These are phyloP conservation scores for Leptopilina drosophilae DNA, from an alignment of 2,888 invertebrate genomes.

Conservation along the genomic window DNA sequence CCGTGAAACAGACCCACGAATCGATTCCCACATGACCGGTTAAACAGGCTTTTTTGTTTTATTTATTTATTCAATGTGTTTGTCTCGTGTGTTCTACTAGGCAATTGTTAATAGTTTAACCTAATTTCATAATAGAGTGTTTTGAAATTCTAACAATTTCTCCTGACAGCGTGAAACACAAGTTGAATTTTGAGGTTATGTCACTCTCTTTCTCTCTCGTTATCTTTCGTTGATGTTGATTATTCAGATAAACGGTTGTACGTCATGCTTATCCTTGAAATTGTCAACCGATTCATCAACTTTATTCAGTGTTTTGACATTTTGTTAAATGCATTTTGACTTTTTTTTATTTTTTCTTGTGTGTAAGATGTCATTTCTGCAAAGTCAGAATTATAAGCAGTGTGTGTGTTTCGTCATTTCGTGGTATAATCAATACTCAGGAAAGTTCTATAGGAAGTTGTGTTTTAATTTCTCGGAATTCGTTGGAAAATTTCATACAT, in stretches of 20 bases:
- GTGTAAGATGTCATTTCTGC: background rate
- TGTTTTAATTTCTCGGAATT: background rate
- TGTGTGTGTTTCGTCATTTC: background rate
- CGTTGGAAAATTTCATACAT: background rate
- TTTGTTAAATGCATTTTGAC: background rate
- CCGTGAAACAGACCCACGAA: conserved; percentile 35
- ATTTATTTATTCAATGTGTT: conserved; percentile 28
- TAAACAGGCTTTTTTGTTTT: conserved; percentile 26
- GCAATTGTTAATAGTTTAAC: conserved; percentile 1
- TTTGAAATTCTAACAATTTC: background rate
- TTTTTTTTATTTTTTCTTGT: background rate
- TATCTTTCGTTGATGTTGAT: conserved; percentile 18
- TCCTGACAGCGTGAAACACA: background rate
- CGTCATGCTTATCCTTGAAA: background rate
- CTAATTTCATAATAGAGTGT: background rate
- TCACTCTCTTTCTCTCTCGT: background rate
- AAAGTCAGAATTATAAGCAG: conserved; percentile 1
- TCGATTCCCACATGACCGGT: conserved; percentile 34
- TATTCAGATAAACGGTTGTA: background rate
- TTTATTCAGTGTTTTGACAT: background rate
- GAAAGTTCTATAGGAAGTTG: conserved; percentile 8
- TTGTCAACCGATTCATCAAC: background rate
- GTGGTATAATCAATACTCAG: conserved; percentile 20
- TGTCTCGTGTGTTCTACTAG: background rate
- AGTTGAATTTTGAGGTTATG: conserved; percentile 30